phyloP scores from a whole-genome alignment of 2,113 vertebrate genomes.

The Leptosomus discolor region DNA sequence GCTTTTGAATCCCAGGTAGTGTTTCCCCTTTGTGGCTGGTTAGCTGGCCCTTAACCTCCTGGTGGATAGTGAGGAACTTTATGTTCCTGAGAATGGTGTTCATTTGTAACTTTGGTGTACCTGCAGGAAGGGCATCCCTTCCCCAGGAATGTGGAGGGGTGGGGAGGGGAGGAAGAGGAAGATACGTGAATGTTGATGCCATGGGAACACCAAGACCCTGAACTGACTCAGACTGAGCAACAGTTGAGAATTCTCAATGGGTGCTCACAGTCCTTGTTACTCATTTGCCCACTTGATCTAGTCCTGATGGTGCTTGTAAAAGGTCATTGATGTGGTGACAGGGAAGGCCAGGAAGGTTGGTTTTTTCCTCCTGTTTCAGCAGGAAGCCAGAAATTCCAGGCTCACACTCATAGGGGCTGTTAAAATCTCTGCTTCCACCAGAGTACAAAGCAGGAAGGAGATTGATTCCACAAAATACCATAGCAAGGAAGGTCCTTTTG shows the following conservation, averaged over 20 bases:
- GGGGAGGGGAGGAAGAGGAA: not conserved
- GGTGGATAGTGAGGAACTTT: not conserved
- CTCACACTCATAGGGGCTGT: not conserved
- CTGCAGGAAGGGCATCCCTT: not conserved
- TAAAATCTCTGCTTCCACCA: not conserved
- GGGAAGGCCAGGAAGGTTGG: not conserved
- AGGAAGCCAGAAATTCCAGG: not conserved
- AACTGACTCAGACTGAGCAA: accelerated
- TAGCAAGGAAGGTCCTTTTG: not conserved
- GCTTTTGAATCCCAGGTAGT: not conserved
- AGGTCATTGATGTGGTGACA: not conserved
- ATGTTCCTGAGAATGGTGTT: not conserved
- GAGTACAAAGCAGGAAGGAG: not conserved
- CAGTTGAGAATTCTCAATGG: not conserved
- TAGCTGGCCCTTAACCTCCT: not conserved
- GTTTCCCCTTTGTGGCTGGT: not conserved
- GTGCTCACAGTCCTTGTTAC: not conserved
- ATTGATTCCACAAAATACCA: not conserved
- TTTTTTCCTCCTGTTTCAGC: not conserved
- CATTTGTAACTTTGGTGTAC: not conserved
- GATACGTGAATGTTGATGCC: not conserved
- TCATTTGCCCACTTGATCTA: not conserved
- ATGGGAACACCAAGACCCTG: not conserved
- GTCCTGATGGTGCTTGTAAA: not conserved
- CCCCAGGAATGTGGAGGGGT: not conserved